Percentiles rank a stretch among this genome's conserved stretches.
Conservation (phyloP, 2,888 invertebrate genomes). For the Agonopterix heracliana region DNA sequence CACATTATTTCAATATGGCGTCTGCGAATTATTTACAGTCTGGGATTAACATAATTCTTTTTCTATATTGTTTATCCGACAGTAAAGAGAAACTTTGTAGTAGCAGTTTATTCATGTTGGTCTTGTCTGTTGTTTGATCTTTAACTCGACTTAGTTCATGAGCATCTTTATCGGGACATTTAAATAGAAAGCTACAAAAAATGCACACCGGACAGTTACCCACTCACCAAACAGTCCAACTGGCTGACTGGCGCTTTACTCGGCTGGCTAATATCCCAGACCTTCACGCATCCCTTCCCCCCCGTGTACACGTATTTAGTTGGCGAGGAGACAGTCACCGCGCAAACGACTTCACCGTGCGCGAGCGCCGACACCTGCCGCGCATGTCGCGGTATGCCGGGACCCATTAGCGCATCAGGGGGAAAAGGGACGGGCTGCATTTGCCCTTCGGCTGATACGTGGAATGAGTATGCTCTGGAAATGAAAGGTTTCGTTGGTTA, state of each 20-base stretch:
- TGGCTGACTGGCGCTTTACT: constrained; percentile 93
- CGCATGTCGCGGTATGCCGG: constrained; percentile 95
- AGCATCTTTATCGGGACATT: no score
- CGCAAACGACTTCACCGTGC: constrained; percentile 98
- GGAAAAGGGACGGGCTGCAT: constrained; percentile 96
- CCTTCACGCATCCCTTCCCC: constrained; percentile 97
- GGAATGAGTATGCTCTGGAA: constrained; percentile 93
- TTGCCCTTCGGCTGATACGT: constrained; percentile 92
- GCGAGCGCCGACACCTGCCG: constrained; percentile 93
- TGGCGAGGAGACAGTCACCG: constrained; percentile 96
- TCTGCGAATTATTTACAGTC: no score
- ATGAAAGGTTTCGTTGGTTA: not conserved
- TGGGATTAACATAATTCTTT: no score
- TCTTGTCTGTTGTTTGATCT: no score
- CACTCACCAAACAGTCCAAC: constrained; percentile 90
- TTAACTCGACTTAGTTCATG: no score
- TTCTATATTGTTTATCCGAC: no score
- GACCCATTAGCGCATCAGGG: constrained; percentile 93
- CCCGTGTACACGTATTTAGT: constrained; percentile 96
- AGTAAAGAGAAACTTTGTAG: no score
- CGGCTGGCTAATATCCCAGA: constrained; percentile 96
- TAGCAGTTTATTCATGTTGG: no score
- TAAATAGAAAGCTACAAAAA: no score
- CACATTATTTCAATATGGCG: no score
- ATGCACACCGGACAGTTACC: constrained; percentile 57